Percentiles rank a stretch among this genome's conserved stretches.
Evolutionary conservation across 2,888 invertebrate genomes (phyloP).

Genomic region (Chelonus formosanus): DNA sequence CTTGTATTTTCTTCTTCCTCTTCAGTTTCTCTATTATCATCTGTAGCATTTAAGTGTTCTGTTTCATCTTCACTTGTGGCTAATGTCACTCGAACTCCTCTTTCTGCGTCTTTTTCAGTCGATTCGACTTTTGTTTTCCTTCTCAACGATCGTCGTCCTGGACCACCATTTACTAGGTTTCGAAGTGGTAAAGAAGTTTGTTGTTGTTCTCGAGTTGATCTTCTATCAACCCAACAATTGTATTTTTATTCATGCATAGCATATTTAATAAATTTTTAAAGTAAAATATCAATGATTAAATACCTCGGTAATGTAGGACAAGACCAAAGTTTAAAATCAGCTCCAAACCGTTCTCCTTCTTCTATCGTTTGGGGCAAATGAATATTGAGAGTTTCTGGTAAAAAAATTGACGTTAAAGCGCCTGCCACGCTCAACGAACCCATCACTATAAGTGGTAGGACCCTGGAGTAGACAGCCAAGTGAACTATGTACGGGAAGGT

Average conservation of each 20-base stretch:
- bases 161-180: slow-evolving; percentile 59
- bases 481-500: slow-evolving; percentile 74
- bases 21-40: slow-evolving; percentile 39
- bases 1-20: slow-evolving; percentile 36
- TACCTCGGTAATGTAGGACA: slow-evolving; percentile 65
- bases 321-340: slow-evolving; percentile 69
- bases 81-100: slow-evolving; percentile 41
- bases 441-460: slow-evolving; percentile 71
- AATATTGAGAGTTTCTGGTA: slow-evolving; percentile 73
- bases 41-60: slow-evolving; percentile 46
- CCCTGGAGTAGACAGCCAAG: slow-evolving; percentile 70
- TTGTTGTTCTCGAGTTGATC: slow-evolving; percentile 35
- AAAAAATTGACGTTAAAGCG: slow-evolving; percentile 69
- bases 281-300: slow-evolving; percentile 34
- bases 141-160: slow-evolving; percentile 51
- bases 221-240: slow-evolving; percentile 27
- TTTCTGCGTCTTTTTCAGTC: slow-evolving; percentile 40
- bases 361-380: slow-evolving; percentile 72
- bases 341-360: slow-evolving; percentile 72
- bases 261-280: background rate
- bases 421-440: slow-evolving; percentile 70
- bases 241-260: background rate
- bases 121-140: slow-evolving; percentile 38
- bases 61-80: slow-evolving; percentile 44
- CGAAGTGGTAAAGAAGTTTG: slow-evolving; percentile 56